phyloP scores from a whole-genome alignment of 92 coral and sea anemone genomes.

The Isaurus tuberculatus region DNA sequence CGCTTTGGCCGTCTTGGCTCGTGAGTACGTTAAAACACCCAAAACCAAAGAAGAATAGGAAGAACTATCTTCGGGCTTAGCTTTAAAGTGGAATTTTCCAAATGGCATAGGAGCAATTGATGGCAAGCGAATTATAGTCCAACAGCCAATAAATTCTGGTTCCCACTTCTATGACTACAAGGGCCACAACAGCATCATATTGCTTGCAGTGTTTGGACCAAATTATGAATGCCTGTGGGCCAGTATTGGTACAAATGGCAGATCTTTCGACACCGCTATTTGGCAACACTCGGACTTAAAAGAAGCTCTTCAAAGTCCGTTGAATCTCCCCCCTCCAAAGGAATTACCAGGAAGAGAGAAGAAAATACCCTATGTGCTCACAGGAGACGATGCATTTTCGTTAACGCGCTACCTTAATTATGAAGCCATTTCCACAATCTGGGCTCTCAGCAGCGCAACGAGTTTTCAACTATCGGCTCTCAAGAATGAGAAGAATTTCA shows the following conservation, averaged over 20 bases:
- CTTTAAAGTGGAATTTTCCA: too few relatives aligned
- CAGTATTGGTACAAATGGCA: not conserved
- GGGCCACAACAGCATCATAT: not conserved
- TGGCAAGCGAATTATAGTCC: too few relatives aligned
- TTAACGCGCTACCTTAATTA: conserved; percentile 15
- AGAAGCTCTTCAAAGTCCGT: not conserved
- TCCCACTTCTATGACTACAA: not conserved
- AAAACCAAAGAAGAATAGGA: too few relatives aligned
- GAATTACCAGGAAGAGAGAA: not conserved
- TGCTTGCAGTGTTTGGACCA: not conserved
- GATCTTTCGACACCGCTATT: not conserved
- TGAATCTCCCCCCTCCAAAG: not conserved
- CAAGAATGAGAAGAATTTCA: too few relatives aligned
- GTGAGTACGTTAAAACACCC: too few relatives aligned
- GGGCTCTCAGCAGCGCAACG: conserved; percentile 22
- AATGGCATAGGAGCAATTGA: too few relatives aligned
- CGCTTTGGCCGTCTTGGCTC: too few relatives aligned
- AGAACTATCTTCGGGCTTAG: too few relatives aligned
- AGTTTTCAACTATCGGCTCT: conserved; percentile 28
- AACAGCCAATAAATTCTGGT: too few relatives aligned
- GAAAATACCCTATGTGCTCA: conserved; percentile 23
- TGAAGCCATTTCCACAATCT: conserved; percentile 39
- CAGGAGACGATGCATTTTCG: conserved; percentile 46
- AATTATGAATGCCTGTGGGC: not conserved
- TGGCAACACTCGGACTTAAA: not conserved